These are phyloP conservation scores for Pangasius mekongensis DNA, from an alignment of 2,797 vertebrate genomes.

Conservation along the genomic window DNA sequence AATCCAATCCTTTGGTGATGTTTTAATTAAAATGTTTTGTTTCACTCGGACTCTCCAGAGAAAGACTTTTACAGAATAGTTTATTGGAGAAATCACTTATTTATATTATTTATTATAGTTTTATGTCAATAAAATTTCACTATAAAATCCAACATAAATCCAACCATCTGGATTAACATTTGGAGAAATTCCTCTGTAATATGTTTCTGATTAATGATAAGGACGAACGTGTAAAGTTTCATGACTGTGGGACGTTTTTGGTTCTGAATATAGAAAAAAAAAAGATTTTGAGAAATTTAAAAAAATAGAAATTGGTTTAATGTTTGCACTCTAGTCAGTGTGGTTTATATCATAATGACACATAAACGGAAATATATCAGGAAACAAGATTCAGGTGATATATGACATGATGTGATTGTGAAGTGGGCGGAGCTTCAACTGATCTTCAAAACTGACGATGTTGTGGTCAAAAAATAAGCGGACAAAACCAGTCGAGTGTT, in stretches of 20 bases:
- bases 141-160: neutral
- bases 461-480: neutral
- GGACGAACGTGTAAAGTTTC: neutral
- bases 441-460: neutral
- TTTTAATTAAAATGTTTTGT: neutral
- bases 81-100: neutral
- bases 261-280: too few species aligned
- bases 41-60: too few species aligned
- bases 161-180: neutral
- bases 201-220: neutral
- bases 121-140: neutral
- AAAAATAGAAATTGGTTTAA: too few species aligned
- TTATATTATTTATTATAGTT: neutral
- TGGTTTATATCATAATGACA: neutral
- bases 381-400: neutral
- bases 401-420: neutral
- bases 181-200: neutral
- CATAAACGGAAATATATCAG: too few species aligned
- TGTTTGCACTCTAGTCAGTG: too few species aligned
- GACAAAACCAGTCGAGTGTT: neutral
- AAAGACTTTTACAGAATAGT: neutral
- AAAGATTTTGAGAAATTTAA: too few species aligned
- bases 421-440: neutral
- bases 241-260: too few species aligned
- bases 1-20: neutral